Evolutionary conservation across 2,888 invertebrate genomes (phyloP).

Genomic region (Pteria penguin): DNA sequence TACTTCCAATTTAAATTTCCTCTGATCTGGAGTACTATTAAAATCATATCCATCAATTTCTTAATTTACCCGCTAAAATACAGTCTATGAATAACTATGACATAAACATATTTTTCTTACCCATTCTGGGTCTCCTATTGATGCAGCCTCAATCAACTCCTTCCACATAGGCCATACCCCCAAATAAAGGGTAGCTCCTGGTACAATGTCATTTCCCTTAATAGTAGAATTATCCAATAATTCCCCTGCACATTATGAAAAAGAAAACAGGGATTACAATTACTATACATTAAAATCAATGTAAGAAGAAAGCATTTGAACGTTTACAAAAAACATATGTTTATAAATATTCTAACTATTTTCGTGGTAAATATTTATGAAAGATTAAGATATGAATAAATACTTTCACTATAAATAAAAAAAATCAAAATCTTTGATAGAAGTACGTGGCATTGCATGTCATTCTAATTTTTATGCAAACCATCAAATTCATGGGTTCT

Average conservation of each 20-base stretch:
- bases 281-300: no score
- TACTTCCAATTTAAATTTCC: no score
- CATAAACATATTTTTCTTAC: conserved; percentile 59
- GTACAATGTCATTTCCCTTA: conserved; percentile 76
- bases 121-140: conserved; percentile 73
- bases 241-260: conserved; percentile 66
- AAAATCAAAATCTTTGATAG: not conserved
- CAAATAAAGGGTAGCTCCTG: conserved; percentile 73
- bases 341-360: not conserved
- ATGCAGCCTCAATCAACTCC: conserved; percentile 76
- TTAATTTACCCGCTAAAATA: no score
- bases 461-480: not conserved
- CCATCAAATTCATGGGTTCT: not conserved
- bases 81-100: no score
- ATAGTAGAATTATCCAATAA: conserved; percentile 74
- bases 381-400: no score
- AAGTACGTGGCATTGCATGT: not conserved
- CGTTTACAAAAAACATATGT: no score
- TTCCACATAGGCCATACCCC: conserved; percentile 78
- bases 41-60: no score
- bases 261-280: not conserved
- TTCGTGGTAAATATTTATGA: no score
- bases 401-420: no score
- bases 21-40: no score
- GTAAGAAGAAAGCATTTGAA: no score